phyloP scores from a whole-genome alignment of 2,888 invertebrate genomes.

The Drosophila trichaetosa region DNA sequence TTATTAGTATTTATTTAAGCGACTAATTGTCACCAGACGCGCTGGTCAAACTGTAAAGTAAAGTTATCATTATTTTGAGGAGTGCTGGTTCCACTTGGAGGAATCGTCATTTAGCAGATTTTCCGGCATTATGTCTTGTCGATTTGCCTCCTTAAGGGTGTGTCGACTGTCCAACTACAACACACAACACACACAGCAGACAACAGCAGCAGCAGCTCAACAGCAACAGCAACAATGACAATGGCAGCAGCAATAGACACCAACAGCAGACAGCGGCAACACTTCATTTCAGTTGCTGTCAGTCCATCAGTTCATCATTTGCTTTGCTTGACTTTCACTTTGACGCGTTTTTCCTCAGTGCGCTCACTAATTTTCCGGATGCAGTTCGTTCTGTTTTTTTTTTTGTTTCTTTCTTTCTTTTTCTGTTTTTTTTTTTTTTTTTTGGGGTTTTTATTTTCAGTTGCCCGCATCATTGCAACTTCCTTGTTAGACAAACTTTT shows the following conservation, averaged over 20 bases:
- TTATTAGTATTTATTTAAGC: too few relatives aligned
- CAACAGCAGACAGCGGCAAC: conserved; percentile 13
- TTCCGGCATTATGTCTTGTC: conserved; percentile 15
- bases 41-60: neutral
- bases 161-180: conserved; percentile 37
- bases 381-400: conserved; percentile 58
- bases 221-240: neutral
- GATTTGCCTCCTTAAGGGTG: conserved; percentile 32
- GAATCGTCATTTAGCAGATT: conserved; percentile 10
- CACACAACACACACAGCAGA: neutral
- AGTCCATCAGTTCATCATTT: conserved; percentile 58
- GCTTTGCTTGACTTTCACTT: conserved; percentile 65
- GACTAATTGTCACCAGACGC: too few relatives aligned
- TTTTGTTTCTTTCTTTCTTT: conserved; percentile 15
- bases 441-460: conserved; percentile 8
- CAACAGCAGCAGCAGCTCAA: neutral
- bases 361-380: conserved; percentile 74
- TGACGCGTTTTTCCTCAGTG: conserved; percentile 62
- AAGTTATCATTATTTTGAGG: neutral
- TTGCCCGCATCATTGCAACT: conserved; percentile 69
- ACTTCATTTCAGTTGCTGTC: conserved; percentile 46
- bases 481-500: conserved; percentile 59
- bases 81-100: conserved; percentile 40
- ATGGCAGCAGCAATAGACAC: neutral
- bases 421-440: conserved; percentile 13